Conservation (phyloP, 1,140 invertebrate species). For the Solenopsis fugax region DNA sequence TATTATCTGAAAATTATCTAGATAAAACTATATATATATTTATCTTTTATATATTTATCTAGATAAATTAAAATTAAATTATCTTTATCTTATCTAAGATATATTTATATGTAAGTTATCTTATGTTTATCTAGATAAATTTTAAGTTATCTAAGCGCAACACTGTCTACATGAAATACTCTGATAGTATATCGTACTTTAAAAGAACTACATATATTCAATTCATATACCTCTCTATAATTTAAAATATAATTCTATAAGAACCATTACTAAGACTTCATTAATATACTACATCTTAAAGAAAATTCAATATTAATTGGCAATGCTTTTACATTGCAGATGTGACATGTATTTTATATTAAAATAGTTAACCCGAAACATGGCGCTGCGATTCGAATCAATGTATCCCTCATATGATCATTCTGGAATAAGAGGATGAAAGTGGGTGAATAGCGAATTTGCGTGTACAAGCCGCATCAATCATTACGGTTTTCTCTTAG, state of each 20-base stretch:
- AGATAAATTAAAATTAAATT: too few relatives aligned
- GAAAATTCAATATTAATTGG: neutral
- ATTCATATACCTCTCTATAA: too few relatives aligned
- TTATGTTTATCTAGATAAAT: too few relatives aligned
- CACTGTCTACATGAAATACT: neutral
- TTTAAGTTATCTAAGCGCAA: too few relatives aligned
- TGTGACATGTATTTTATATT: conserved; percentile 18
- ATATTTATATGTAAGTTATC: too few relatives aligned
- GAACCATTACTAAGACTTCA: too few relatives aligned
- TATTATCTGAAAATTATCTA: too few relatives aligned
- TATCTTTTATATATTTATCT: too few relatives aligned
- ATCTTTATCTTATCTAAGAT: too few relatives aligned
- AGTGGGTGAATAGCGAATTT: conserved; percentile 74
- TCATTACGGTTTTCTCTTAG: conserved; percentile 79
- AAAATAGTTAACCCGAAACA: conserved; percentile 42
- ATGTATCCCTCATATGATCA: conserved; percentile 77
- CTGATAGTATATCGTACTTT: neutral
- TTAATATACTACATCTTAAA: neutral
- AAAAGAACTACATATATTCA: neutral
- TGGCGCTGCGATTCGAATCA: conserved; percentile 64
- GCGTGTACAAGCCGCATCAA: conserved; percentile 83
- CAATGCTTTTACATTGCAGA: neutral
- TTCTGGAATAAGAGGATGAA: conserved; percentile 71
- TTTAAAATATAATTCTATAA: neutral
- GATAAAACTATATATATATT: too few relatives aligned